These are phyloP conservation scores for Cryptomyrus ogoouensis DNA, from an alignment of 2,113 vertebrate species.

Conservation along the genomic window DNA sequence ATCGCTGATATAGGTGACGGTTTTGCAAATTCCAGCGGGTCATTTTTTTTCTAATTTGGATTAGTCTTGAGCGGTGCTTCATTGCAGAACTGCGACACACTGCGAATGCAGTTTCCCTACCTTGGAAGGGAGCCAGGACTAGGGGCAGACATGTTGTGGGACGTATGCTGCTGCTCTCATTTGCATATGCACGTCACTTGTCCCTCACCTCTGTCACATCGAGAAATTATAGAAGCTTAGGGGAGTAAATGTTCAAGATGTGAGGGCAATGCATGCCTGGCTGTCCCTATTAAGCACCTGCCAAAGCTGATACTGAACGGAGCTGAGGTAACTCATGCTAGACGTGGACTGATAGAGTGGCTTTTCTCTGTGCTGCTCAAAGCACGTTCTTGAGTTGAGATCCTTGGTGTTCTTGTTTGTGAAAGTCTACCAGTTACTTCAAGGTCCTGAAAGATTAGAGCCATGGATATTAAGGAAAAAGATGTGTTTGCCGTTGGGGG, in stretches of 20 bases:
- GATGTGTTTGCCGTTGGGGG: neutral
- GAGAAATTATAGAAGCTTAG: neutral
- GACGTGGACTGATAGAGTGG: neutral
- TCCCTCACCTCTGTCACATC: neutral
- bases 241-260: neutral
- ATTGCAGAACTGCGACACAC: neutral
- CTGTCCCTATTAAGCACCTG: neutral
- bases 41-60: conserved; percentile 2
- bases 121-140: neutral
- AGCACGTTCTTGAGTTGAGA: neutral
- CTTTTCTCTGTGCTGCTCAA: neutral
- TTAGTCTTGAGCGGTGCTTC: neutral
- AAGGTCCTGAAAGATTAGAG: neutral
- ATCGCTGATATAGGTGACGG: neutral
- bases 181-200: neutral
- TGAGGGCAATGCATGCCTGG: neutral
- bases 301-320: neutral
- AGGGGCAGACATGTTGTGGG: neutral
- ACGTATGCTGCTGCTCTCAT: neutral
- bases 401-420: neutral
- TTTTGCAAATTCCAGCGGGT: neutral
- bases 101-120: neutral
- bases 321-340: neutral
- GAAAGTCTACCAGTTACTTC: neutral
- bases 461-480: neutral